Evolutionary conservation across 2,797 vertebrate species (phyloP).

Genomic region (Balearica regulorum): DNA sequence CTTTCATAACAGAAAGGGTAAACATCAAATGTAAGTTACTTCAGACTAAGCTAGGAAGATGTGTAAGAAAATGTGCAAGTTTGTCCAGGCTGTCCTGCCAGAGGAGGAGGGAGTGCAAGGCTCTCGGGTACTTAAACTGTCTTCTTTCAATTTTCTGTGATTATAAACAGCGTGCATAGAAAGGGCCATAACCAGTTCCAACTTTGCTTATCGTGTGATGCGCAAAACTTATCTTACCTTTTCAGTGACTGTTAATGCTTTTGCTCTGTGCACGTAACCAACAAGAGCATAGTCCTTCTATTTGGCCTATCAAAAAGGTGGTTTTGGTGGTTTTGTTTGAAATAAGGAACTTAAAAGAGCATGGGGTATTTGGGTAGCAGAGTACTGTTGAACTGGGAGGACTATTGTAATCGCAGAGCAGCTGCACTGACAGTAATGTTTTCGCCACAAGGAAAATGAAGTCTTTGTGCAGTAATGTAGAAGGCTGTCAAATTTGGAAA

Average conservation of each 20-base stretch:
- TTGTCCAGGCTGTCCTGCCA: background rate
- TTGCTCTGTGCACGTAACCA: background rate
- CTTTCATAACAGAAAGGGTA: background rate
- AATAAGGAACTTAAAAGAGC: background rate
- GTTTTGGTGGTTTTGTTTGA: background rate
- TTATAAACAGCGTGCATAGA: background rate
- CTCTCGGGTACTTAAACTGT: background rate
- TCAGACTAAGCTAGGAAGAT: background rate
- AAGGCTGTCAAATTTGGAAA: constrained; percentile 44
- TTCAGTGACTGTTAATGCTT: background rate
- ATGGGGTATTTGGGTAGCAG: background rate
- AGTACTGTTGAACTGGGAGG: background rate
- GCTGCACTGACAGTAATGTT: constrained; percentile 47
- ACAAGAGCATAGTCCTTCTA: background rate
- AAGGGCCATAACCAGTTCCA: background rate
- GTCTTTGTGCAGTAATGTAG: constrained; percentile 47
- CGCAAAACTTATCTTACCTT: background rate
- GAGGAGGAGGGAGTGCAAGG: background rate
- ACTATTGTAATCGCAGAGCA: constrained; percentile 45
- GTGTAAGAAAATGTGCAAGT: background rate
- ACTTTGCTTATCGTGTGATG: background rate
- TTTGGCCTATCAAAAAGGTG: background rate
- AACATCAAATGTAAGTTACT: background rate
- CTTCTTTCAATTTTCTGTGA: background rate
- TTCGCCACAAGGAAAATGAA: constrained; percentile 47